These are phyloP conservation scores for Zoanthus sociatus DNA, from an alignment of 92 coral and sea anemone genomes.

Conservation along the genomic window DNA sequence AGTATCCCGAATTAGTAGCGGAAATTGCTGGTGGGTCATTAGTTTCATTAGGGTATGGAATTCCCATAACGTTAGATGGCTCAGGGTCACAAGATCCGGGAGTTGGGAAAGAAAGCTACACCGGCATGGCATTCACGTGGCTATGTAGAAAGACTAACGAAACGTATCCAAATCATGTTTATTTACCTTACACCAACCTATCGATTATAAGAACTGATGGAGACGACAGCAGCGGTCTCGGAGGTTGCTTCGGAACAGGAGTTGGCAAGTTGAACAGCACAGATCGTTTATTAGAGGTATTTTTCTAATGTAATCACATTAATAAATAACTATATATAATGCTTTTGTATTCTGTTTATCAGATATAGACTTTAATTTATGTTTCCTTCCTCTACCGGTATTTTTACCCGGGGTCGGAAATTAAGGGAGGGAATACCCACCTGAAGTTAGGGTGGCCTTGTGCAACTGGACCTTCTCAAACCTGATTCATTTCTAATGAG, in stretches of 20 bases:
- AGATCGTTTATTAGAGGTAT: conserved; percentile 16
- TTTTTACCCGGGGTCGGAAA: too few relatives aligned
- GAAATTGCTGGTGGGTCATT: conserved; percentile 69
- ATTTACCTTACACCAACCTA: background rate
- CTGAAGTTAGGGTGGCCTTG: too few relatives aligned
- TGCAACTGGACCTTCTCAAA: too few relatives aligned
- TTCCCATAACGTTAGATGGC: conserved; percentile 57
- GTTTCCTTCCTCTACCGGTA: too few relatives aligned
- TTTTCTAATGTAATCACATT: too few relatives aligned
- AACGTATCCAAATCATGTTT: conserved; percentile 40
- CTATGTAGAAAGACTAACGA: conserved; percentile 72
- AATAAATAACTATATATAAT: too few relatives aligned
- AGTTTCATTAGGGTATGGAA: conserved; percentile 61
- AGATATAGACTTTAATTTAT: too few relatives aligned
- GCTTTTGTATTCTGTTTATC: too few relatives aligned
- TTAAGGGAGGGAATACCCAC: too few relatives aligned
- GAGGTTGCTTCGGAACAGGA: conserved; percentile 42
- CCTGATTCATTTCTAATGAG: too few relatives aligned
- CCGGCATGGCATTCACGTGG: conserved; percentile 78
- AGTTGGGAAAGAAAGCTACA: conserved; percentile 48
- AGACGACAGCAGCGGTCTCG: background rate
- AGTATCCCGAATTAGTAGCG: conserved; percentile 57
- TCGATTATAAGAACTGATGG: background rate
- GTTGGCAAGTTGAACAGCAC: conserved; percentile 24
- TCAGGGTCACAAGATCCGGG: conserved; percentile 75